phyloP scores from a whole-genome alignment of 2,888 invertebrate species.

The Dyspetes luteomarginatus region DNA sequence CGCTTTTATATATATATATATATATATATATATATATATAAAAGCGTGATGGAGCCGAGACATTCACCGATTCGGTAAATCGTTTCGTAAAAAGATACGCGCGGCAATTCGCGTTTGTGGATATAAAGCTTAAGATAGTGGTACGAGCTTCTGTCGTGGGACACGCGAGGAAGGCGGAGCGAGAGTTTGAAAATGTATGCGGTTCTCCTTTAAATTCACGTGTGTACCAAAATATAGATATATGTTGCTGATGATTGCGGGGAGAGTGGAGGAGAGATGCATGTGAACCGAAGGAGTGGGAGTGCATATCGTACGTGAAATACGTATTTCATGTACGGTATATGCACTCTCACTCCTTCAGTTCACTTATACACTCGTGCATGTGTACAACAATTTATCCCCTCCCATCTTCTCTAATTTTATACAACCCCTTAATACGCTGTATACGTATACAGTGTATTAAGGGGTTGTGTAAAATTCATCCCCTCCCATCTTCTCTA shows the following conservation, averaged over 20 bases:
- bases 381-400: too few relatives aligned
- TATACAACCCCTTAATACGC: too few relatives aligned
- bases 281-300: too few relatives aligned
- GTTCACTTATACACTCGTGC: too few relatives aligned
- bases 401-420: too few relatives aligned
- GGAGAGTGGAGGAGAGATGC: slow-evolving; percentile 44
- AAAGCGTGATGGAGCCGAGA: slow-evolving; percentile 27
- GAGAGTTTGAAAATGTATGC: slow-evolving; percentile 42
- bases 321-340: too few relatives aligned
- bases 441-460: too few relatives aligned
- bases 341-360: too few relatives aligned
- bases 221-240: background rate
- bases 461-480: too few relatives aligned
- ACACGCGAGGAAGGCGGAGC: background rate
- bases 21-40: slow-evolving; percentile 18
- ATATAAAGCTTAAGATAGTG: slow-evolving; percentile 54
- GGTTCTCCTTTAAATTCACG: slow-evolving; percentile 27
- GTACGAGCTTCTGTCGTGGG: slow-evolving; percentile 23
- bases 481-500: too few relatives aligned
- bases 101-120: slow-evolving; percentile 51
- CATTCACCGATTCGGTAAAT: slow-evolving; percentile 48
- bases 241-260: background rate
- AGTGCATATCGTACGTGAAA: too few relatives aligned
- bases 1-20: background rate
- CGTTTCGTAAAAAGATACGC: slow-evolving; percentile 57